phyloP scores from a whole-genome alignment of 2,113 vertebrate species.

The Gadus macrocephalus region DNA sequence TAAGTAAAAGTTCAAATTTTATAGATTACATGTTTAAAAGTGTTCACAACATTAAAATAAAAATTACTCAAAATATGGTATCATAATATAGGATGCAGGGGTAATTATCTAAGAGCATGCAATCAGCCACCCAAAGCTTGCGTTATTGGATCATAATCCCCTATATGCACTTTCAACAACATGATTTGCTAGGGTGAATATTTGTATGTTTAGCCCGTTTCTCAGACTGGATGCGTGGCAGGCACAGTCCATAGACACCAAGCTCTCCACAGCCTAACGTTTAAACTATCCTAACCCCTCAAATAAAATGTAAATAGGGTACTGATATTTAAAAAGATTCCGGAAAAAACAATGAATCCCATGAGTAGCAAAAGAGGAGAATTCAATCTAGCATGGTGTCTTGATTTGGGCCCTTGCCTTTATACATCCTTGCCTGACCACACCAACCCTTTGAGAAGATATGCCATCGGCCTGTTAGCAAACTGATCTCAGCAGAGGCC shows the following conservation, averaged over 20 bases:
- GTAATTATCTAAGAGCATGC: slow-evolving; percentile 36
- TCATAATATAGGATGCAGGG: slow-evolving; percentile 1
- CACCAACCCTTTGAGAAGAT: slow-evolving; percentile 63
- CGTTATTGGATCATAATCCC: slow-evolving; percentile 13
- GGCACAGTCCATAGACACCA: slow-evolving; percentile 26
- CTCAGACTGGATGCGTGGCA: slow-evolving; percentile 37
- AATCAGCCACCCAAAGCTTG: slow-evolving; percentile 19
- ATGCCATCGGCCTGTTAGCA: slow-evolving; percentile 52
- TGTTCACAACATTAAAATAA: no score
- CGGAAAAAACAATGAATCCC: background rate
- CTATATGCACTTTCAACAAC: background rate
- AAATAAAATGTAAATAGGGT: slow-evolving; percentile 17
- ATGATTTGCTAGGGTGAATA: background rate
- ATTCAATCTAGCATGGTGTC: no score
- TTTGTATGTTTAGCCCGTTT: slow-evolving; percentile 22
- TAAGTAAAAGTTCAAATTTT: no score
- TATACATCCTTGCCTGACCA: slow-evolving; percentile 28
- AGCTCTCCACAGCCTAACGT: slow-evolving; percentile 36
- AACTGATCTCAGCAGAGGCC: slow-evolving; percentile 42
- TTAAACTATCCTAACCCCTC: slow-evolving; percentile 14
- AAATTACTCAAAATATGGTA: no score
- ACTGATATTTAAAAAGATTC: slow-evolving; percentile 8
- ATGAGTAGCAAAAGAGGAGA: background rate
- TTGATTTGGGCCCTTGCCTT: background rate
- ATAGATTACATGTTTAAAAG: no score